phyloP scores from a whole-genome alignment of 2,888 invertebrate species.

The Clepsis dumicolana region DNA sequence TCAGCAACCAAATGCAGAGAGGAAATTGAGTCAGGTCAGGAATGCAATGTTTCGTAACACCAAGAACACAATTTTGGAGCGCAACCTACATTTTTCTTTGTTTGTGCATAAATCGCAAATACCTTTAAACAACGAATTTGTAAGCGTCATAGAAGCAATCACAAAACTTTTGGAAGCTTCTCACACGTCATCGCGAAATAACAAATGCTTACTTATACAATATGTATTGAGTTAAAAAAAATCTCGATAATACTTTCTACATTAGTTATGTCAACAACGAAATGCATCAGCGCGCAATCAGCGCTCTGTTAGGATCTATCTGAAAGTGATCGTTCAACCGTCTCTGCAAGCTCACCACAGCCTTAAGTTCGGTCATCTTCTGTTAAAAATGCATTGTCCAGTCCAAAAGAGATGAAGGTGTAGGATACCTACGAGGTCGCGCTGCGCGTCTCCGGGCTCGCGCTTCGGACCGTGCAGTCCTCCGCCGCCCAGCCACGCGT shows the following conservation, averaged over 20 bases:
- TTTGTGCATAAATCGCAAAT: no score
- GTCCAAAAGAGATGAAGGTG: constrained; percentile 10
- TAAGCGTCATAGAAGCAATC: no score
- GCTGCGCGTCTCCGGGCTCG: constrained; percentile 55
- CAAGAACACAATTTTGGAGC: no score
- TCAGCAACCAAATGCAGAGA: background rate
- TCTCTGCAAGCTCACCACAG: background rate
- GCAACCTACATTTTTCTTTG: no score
- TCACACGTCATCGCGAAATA: no score
- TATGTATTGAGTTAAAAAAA: no score
- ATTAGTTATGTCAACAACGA: no score
- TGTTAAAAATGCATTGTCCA: background rate
- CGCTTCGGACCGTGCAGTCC: constrained; percentile 63
- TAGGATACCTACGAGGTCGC: constrained; percentile 46
- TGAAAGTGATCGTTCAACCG: background rate
- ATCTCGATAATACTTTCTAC: no score
- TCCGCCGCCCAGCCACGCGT: constrained; percentile 67
- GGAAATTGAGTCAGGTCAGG: background rate
- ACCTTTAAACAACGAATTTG: no score
- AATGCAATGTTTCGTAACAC: background rate
- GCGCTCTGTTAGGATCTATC: background rate
- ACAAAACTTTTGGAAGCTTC: no score
- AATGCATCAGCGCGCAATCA: background rate
- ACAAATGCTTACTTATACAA: no score
- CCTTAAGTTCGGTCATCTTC: background rate